A percentile compares a stretch with the other conserved stretches of the same genome.
These are phyloP conservation scores for Montipora efflorescens DNA, from an alignment of 64 coral and sea anemone species.

Conservation along the genomic window DNA sequence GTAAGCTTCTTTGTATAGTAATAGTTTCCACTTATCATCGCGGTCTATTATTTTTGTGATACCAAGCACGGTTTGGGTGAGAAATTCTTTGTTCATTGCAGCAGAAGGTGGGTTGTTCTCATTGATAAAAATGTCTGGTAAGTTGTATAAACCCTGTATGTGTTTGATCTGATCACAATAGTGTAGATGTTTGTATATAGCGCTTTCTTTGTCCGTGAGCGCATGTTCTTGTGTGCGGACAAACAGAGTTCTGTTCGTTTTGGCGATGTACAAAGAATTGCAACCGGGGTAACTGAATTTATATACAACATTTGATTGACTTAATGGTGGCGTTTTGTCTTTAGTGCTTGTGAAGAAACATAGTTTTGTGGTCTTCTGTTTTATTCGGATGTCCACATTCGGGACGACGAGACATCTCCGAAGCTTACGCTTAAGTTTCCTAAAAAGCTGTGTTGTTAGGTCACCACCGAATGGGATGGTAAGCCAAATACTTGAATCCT, in stretches of 20 bases:
- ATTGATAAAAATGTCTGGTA: neutral
- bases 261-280: neutral
- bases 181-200: neutral
- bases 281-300: neutral
- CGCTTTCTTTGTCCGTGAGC: neutral
- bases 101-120: neutral
- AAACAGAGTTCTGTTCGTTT: slow-evolving; percentile 9
- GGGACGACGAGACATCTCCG: neutral
- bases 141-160: neutral
- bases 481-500: neutral
- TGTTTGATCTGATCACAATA: neutral
- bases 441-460: neutral
- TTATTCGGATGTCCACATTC: neutral
- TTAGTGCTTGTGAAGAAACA: slow-evolving; percentile 1
- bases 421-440: neutral
- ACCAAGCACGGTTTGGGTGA: neutral
- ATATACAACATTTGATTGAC: neutral
- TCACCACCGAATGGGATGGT: neutral
- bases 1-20: neutral
- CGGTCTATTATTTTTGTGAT: neutral
- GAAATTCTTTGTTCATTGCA: neutral
- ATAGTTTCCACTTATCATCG: neutral
- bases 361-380: neutral
- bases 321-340: neutral
- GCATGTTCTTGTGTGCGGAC: neutral